phyloP scores from a whole-genome alignment of 1,140 invertebrate species.

The Magallana gigas region DNA sequence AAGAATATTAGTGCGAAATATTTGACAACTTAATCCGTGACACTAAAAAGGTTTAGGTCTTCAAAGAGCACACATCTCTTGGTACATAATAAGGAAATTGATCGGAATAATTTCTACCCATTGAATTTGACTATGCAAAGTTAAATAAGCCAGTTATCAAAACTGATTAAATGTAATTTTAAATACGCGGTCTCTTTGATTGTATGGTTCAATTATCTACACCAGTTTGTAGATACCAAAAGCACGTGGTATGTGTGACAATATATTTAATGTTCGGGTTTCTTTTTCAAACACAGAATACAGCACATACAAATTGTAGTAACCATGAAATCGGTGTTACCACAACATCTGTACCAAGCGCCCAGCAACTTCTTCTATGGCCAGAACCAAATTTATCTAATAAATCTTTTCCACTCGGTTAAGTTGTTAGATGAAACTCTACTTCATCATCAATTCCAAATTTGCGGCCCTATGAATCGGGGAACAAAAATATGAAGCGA shows the following conservation, averaged over 20 bases:
- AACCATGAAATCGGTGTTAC: neutral
- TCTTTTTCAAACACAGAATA: neutral
- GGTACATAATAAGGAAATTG: neutral
- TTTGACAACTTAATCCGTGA: conserved; percentile 25
- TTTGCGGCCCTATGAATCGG: neutral
- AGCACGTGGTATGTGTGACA: neutral
- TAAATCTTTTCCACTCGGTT: conserved; percentile 41
- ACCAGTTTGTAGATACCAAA: neutral
- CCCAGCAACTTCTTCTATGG: neutral
- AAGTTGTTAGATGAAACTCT: conserved; percentile 33
- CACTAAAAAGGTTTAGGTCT: neutral
- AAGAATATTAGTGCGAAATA: conserved; percentile 7
- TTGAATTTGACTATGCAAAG: neutral
- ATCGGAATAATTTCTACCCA: neutral
- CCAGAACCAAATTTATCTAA: conserved; percentile 6
- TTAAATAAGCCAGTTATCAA: neutral
- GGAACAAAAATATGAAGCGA: conserved; percentile 28
- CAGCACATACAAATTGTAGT: neutral
- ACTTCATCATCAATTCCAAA: conserved; percentile 12
- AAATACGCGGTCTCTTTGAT: neutral
- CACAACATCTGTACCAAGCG: neutral
- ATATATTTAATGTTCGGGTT: neutral
- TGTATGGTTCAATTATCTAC: neutral
- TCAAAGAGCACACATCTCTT: conserved; percentile 1
- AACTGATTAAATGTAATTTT: neutral